Base-by-base conservation (phyloP, 2,888 invertebrate species). In the Volucella zonaria region DNA sequence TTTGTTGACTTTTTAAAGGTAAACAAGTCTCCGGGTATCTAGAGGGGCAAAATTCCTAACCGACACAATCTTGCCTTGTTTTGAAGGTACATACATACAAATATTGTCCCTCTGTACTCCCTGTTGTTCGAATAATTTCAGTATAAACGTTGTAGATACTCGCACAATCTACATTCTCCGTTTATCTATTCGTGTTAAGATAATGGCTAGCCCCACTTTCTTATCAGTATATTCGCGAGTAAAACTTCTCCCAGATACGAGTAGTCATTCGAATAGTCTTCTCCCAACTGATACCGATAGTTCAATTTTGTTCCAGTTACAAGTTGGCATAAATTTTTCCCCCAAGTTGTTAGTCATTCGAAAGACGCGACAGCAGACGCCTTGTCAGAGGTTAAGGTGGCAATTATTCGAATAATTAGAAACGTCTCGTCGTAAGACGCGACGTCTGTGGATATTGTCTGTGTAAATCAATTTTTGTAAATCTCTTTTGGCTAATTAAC, bases 401-500 rank as follows among this genome's bases (percentile, higher is more conserved):
- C 31, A 12, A 31, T 31, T 1, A 31, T 31, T 31, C 31, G 31
- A 54, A 23, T 18, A 18, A 58, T 31, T 31, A 31, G 3, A 54
- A 52, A 40, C 1, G 14, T 9, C 3, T 58, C 14, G 40, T 15
- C 23, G 47, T 47, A 49, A 31, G 31, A 6, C 0, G 31, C 6
- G n/a, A n/a, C n/a, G 31, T 31, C 31, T 31, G 31, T 31, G 31
- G 6, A 31, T 31, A 31, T 71, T 71, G 58, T 23, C 8, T 59
- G 2, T 59, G 43, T 18, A 49, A 49, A 59, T 11, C 14, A 8
- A n/a, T 59, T 49, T 66, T 59, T 74, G 47, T 74, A 74, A 59
- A 61, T 54, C 66, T 12, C n/a, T 67, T 56, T 15, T 54, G 61
- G 42, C 61, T 23, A 67, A 74, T 67, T 79, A 54, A 67, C 54